Base-by-base conservation (phyloP, 2,888 invertebrate species). In the Lordiphosa fenestrarum region DNA sequence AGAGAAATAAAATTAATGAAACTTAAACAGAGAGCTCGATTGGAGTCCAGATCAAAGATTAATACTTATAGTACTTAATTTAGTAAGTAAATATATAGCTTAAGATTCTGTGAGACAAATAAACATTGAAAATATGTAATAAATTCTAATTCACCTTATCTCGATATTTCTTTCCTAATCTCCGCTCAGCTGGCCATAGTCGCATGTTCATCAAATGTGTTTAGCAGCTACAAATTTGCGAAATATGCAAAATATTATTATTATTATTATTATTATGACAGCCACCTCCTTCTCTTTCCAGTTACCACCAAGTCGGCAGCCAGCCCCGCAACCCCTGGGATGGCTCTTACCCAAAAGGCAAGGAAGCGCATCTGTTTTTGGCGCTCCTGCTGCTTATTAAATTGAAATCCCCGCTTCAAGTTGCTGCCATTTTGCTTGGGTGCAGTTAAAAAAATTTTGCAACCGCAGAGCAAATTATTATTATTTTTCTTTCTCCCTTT, bases 301-400 rank as follows among this genome's bases (percentile, higher is more conserved):
- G 23, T 1, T 10, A 40, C 44, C 44, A 6, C 51, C 25, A 36
- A 23, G 9, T 19, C 19, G 4, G 19, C 4, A 40, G 39, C 13
- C 10, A 23, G 30, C n/a, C 23, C 53, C 19, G 13, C 49, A 19
- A 40, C 4, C 35, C 3, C 9, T 13, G 42, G 12, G 13, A 6
- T 12, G 10, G 44, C 7, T 40, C 7, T 33, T 13, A n/a, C 5
- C 7, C 13, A 21, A 13, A 41, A 49, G 25, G 13, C 15, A 35
- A 25, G 23, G 19, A 48, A 42, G 30, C 85, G 67, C 87, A 86
- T 78, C 82, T 87, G 87, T 60, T 66, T 30, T 66, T 61, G 61
- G 58, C 66, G 66, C 73, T 69, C 68, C 72, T 78, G 74, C 65
- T 73, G 77, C 82, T 86, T 86, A 87, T 87, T 87, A 85, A 86